Base-by-base conservation (phyloP, 2,888 invertebrate genomes). In the Melipona bicolor region DNA sequence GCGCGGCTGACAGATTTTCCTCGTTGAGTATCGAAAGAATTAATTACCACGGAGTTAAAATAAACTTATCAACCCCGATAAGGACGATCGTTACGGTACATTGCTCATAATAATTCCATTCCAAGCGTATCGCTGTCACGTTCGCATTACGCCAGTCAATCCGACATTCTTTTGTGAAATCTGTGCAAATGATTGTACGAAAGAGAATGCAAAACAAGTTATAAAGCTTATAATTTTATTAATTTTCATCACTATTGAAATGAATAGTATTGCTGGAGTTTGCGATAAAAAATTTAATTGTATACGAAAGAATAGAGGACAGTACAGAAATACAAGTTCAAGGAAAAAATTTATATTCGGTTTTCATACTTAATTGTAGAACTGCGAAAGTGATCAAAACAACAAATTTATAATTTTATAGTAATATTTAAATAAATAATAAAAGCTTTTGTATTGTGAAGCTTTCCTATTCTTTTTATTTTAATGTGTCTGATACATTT, bases 21-120 rank as follows among this genome's bases (percentile, higher is more conserved):
- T 65, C 50, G n/a, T 32, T 19, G 32, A 64, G 27, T 56, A 61
- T 65, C 65, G 54, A 72, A 68, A 56, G 54, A 72, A 83, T 83
- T 83, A 81, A 83, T 83, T 83, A 76, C 75, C 56, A 36, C 15
- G 36, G 68, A 83, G 83, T 76, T 81, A 83, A 83, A 76, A 76
- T 82, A 81, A 75, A 6, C 70, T 82, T 81, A 82, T 82, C 81
- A n/a, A 6, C 32, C 9, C 15, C n/a, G 82, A 82, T 81, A 82
- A 36, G 17, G 11, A 15, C 61, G 43, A 71, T 43, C 69, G 74
- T 82, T 70, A 79, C 81, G 64, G 64, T 72, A 72, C 71, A 27
- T 62, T 81, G 75, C 81, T 76, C 75, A 36, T 65, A 81, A 81
- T 71, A 83, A 83, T 76, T 81, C 76, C 83, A 81, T 49, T 83